Evolutionary conservation across 2,888 invertebrate species (phyloP).

Genomic region (Barypeithes pellucidus): DNA sequence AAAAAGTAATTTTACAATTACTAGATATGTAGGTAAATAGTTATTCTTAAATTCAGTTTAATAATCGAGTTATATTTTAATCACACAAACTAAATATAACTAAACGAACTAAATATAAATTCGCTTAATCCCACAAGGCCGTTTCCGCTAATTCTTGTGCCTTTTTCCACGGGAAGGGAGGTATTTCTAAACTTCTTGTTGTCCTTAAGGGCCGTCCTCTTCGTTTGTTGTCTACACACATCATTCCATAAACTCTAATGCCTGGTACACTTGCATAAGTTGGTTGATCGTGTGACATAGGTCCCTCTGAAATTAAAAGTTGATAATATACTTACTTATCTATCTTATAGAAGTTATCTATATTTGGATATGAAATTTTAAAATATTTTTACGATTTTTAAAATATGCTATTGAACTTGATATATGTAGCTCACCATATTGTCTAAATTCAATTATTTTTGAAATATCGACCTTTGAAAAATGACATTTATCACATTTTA

Average conservation of each 20-base stretch:
- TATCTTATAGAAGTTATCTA: too few relatives aligned
- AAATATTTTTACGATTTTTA: too few relatives aligned
- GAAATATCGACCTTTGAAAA: too few relatives aligned
- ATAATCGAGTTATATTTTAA: constrained; percentile 41
- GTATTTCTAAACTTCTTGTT: constrained; percentile 70
- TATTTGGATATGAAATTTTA: too few relatives aligned
- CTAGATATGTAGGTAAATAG: constrained; percentile 27
- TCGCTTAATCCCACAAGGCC: constrained; percentile 77
- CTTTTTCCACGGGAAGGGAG: constrained; percentile 86
- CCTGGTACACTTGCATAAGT: constrained; percentile 95
- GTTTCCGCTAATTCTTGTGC: constrained; percentile 80
- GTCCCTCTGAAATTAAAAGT: constrained; percentile 82
- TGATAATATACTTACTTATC: too few relatives aligned
- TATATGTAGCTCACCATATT: too few relatives aligned
- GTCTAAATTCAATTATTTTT: too few relatives aligned
- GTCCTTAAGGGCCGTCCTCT: constrained; percentile 70
- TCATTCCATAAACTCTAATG: constrained; percentile 95
- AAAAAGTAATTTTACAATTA: constrained; percentile 39
- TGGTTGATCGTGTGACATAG: constrained; percentile 94
- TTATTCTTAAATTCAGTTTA: constrained; percentile 35
- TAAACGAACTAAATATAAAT: constrained; percentile 4
- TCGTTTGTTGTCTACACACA: constrained; percentile 79
- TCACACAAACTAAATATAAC: constrained; percentile 41
- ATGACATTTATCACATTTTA: too few relatives aligned
- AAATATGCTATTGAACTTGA: too few relatives aligned